phyloP scores from a whole-genome alignment of 2,113 vertebrate genomes.

The Ochotona princeps region DNA sequence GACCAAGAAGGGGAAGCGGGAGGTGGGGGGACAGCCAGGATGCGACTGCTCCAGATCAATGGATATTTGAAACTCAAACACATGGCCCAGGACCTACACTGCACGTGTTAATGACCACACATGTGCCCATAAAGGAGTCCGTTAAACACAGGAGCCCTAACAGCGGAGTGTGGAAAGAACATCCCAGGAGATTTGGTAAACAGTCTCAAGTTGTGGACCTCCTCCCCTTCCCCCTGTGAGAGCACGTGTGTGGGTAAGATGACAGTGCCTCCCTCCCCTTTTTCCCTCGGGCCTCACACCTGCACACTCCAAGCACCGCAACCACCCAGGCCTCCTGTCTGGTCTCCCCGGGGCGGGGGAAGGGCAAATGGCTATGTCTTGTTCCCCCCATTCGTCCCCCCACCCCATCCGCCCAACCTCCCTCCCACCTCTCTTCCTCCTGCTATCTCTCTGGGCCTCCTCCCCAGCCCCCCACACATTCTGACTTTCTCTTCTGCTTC shows the following conservation, averaged over 20 bases:
- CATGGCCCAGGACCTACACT: conserved; percentile 86
- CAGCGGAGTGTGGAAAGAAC: conserved; percentile 84
- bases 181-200: conserved; percentile 88
- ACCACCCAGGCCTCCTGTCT: conserved; percentile 34
- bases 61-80: conserved; percentile 88
- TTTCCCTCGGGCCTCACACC: conserved; percentile 65
- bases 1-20: conserved; percentile 71
- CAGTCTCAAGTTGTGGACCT: conserved; percentile 86
- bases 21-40: not conserved
- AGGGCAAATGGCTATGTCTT: conserved; percentile 36
- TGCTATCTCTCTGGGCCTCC: conserved; percentile 57
- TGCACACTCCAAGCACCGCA: conserved; percentile 67
- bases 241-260: conserved; percentile 78
- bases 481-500: conserved; percentile 71
- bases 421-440: conserved; percentile 28
- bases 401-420: not conserved
- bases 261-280: conserved; percentile 71
- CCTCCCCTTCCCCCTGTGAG: conserved; percentile 68
- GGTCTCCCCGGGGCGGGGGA: no score
- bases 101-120: conserved; percentile 89
- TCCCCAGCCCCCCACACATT: conserved; percentile 51
- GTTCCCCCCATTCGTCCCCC: not conserved
- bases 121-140: conserved; percentile 87
- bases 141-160: conserved; percentile 84
- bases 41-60: conserved; percentile 84